These are phyloP conservation scores for Pteropus alecto DNA, from an alignment of 2,113 vertebrate genomes.

Conservation along the genomic window DNA sequence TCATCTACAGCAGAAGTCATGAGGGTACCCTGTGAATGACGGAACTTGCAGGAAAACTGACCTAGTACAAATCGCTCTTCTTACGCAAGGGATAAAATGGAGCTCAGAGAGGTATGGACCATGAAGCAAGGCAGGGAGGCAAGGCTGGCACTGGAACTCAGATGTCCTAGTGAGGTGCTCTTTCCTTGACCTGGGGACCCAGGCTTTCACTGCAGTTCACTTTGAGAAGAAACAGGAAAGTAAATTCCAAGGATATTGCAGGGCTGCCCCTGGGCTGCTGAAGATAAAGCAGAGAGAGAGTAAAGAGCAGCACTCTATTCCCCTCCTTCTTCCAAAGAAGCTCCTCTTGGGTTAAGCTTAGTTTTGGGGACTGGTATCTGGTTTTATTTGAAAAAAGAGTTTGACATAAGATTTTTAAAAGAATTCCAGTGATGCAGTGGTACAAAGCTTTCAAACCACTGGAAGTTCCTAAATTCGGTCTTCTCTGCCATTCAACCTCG, in stretches of 20 bases:
- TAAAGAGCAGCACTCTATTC: rapidly evolving
- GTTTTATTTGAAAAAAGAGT: not conserved
- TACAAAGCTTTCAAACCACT: not conserved
- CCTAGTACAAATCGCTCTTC: not conserved
- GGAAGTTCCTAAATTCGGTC: not conserved
- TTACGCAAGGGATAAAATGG: not conserved
- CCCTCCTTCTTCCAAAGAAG: not conserved
- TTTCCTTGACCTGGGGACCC: not conserved
- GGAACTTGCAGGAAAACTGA: not conserved
- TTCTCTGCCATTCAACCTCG: not conserved
- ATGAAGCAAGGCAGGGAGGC: not conserved
- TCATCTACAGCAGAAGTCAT: not conserved
- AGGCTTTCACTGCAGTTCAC: not conserved
- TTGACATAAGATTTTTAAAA: not conserved
- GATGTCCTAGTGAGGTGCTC: not conserved
- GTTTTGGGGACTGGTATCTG: not conserved
- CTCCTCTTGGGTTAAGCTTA: not conserved
- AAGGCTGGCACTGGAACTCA: not conserved
- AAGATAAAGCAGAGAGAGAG: not conserved
- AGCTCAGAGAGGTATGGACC: not conserved
- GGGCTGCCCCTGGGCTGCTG: not conserved
- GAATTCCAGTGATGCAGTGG: not conserved
- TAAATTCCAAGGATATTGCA: not conserved
- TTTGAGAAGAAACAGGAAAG: not conserved
- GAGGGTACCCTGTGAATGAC: not conserved